Percentiles rank a stretch among this genome's conserved stretches.
These are phyloP conservation scores for Chiropotes sagulatus DNA, from an alignment of 2,797 vertebrate species.

Conservation along the genomic window DNA sequence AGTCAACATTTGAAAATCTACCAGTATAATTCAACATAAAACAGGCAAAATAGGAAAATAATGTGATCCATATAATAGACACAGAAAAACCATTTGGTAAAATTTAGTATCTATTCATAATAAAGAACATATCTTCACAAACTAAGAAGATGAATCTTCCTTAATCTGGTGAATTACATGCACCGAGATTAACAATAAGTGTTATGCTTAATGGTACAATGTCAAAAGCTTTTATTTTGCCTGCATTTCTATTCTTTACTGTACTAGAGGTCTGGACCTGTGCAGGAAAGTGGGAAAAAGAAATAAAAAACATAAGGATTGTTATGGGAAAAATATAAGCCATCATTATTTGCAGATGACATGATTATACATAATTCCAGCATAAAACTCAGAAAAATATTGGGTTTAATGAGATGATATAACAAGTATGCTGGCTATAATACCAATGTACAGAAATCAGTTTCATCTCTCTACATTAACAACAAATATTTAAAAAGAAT, in stretches of 20 bases:
- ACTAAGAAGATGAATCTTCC: background rate
- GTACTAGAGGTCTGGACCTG: background rate
- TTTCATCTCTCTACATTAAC: background rate
- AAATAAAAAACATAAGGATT: background rate
- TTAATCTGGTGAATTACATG: background rate
- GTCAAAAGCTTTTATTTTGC: background rate
- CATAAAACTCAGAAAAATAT: constrained; percentile 19
- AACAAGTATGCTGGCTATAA: background rate
- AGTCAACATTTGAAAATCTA: background rate
- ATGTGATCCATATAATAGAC: background rate
- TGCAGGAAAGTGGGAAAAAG: background rate
- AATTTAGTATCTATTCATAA: background rate
- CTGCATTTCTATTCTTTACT: background rate
- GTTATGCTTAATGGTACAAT: background rate
- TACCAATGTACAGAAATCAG: background rate
- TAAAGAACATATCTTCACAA: background rate
- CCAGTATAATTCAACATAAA: background rate
- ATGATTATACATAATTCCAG: background rate
- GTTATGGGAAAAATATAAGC: background rate
- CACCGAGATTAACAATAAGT: background rate
- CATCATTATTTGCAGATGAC: background rate
- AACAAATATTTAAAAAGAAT: background rate
- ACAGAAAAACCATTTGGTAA: background rate
- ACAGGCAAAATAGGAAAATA: background rate
- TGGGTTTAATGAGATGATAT: background rate